Conservation (phyloP, 2,888 invertebrate species). For the Capitulum mitella region DNA sequence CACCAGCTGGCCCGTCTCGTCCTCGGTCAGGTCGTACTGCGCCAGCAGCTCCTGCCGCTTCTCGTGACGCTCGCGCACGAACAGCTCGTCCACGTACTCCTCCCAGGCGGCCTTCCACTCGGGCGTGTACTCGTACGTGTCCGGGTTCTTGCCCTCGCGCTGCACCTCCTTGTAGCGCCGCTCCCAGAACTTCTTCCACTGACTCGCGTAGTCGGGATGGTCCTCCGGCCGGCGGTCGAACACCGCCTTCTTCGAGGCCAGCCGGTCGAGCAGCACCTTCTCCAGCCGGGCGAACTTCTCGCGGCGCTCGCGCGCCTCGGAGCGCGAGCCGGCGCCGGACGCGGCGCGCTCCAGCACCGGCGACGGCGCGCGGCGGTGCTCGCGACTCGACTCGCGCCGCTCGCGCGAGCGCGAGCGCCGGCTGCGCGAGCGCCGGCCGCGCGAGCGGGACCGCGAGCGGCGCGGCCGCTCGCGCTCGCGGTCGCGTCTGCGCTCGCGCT, state of each 20-base stretch:
- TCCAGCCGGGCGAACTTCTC: conserved; percentile 12
- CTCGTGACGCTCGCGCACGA: conserved; percentile 58
- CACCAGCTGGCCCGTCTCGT: conserved; percentile 39
- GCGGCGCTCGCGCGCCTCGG: not conserved
- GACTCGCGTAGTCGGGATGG: conserved; percentile 77
- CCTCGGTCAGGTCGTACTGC: conserved; percentile 51
- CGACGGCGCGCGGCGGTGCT: not conserved
- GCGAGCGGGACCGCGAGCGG: not conserved
- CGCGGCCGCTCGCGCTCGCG: not conserved
- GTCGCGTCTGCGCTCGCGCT: not conserved
- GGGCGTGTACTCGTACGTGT: conserved; percentile 74
- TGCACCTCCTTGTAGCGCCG: conserved; percentile 70
- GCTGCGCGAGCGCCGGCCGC: not conserved
- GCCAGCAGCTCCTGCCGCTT: conserved; percentile 62
- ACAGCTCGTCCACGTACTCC: conserved; percentile 67
- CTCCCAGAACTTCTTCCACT: conserved; percentile 88
- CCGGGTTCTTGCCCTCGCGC: conserved; percentile 63
- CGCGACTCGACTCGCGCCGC: not conserved
- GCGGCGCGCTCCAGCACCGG: not conserved
- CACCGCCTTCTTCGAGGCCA: conserved; percentile 26
- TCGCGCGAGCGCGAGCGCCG: not conserved
- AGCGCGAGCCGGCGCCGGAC: not conserved
- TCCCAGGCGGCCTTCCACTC: conserved; percentile 86
- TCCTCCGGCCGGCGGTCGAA: conserved; percentile 74
- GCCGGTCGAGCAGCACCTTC: not conserved